Evolutionary conservation across 2,888 invertebrate genomes (phyloP).

Genomic region (Patella ulyssiponensis): DNA sequence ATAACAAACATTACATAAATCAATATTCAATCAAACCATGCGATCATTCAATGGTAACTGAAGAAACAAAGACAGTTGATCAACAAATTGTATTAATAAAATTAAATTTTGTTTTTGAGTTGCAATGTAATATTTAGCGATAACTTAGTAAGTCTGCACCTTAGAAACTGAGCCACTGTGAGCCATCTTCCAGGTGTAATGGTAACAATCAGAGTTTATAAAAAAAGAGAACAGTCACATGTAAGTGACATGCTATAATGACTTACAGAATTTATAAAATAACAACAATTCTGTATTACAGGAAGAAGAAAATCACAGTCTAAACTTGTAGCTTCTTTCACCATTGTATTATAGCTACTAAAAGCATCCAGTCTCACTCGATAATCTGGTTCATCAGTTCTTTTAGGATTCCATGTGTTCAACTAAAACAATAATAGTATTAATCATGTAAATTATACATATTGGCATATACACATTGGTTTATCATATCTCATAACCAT

Average conservation of each 20-base stretch:
- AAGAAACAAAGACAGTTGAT: background rate
- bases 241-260: no score
- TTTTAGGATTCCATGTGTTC: slow-evolving; percentile 89
- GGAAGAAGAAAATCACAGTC: slow-evolving; percentile 80
- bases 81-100: background rate
- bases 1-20: background rate
- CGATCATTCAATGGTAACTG: background rate
- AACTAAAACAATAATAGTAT: slow-evolving; percentile 74
- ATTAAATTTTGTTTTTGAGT: background rate
- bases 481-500: no score
- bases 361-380: slow-evolving; percentile 85
- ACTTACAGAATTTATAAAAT: slow-evolving; percentile 78
- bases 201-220: no score
- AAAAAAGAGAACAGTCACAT: no score
- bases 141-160: no score
- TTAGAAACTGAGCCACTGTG: no score
- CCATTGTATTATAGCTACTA: slow-evolving; percentile 77
- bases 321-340: slow-evolving; percentile 75
- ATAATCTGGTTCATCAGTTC: slow-evolving; percentile 96
- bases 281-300: slow-evolving; percentile 84
- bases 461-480: no score
- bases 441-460: no score
- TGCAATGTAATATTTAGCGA: no score
- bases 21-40: background rate
- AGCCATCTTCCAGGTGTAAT: no score